Conservation (phyloP, 2,888 invertebrate genomes). For the Anarsia innoxiella region DNA sequence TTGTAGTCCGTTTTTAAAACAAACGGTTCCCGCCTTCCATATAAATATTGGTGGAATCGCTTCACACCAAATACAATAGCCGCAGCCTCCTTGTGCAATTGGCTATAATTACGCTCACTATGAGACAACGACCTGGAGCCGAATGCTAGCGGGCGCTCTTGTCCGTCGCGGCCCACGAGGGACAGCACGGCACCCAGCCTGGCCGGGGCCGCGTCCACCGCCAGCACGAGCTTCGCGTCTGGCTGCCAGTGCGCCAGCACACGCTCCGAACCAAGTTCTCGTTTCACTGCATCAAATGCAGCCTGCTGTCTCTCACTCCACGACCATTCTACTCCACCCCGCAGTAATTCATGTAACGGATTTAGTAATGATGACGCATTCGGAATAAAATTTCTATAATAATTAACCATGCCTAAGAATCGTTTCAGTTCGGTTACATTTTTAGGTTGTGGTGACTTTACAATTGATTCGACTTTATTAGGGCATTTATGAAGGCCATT, state of each 20-base stretch:
- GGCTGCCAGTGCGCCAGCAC: constrained; percentile 17
- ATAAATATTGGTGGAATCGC: constrained; percentile 21
- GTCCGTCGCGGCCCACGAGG: background rate
- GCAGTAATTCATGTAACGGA: constrained; percentile 14
- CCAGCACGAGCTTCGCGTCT: constrained; percentile 9
- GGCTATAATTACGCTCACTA: constrained; percentile 18
- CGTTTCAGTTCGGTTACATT: constrained; percentile 12
- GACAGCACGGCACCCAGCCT: background rate
- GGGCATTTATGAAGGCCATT: constrained; percentile 16
- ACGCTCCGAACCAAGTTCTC: constrained; percentile 3
- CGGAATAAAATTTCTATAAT: constrained; percentile 16
- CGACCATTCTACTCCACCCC: constrained; percentile 9
- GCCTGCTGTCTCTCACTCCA: constrained; percentile 8
- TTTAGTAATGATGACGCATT: constrained; percentile 13
- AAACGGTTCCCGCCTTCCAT: constrained; percentile 1
- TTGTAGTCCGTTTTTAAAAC: background rate
- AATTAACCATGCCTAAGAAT: constrained; percentile 17
- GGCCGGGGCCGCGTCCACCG: constrained; percentile 11
- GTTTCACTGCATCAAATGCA: background rate
- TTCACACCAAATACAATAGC: constrained; percentile 19
- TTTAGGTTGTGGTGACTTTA: constrained; percentile 10
- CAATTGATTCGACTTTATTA: constrained; percentile 15
- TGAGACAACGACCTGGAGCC: background rate
- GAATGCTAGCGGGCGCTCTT: background rate
- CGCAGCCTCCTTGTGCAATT: constrained; percentile 20